Evolutionary conservation across 2,888 invertebrate species (phyloP).

Genomic region (Drosophila neotestacea): DNA sequence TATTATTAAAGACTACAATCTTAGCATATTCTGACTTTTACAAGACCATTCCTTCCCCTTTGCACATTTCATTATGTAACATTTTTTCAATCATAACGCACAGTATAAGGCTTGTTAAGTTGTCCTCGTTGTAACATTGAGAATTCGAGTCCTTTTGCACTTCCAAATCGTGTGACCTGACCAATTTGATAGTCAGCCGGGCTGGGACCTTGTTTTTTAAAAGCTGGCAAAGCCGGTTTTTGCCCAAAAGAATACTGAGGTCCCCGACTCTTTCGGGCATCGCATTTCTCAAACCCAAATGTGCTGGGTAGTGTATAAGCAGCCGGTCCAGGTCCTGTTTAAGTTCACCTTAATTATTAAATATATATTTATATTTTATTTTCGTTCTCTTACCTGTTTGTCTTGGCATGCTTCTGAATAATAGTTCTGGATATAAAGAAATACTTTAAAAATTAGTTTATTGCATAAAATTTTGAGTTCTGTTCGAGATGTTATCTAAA

Average conservation of each 20-base stretch:
- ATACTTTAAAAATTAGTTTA: background rate
- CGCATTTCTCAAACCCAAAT: conserved; percentile 49
- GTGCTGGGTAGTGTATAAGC: conserved; percentile 63
- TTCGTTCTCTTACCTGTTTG: conserved; percentile 21
- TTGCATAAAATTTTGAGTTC: conserved; percentile 30
- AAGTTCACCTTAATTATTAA: background rate
- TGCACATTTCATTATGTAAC: background rate
- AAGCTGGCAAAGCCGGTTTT: conserved; percentile 11
- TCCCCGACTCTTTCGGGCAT: conserved; percentile 41
- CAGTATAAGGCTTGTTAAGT: conserved; percentile 40
- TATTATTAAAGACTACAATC: too few relatives aligned
- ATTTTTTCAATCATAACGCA: conserved; percentile 31
- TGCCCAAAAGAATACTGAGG: conserved; percentile 58
- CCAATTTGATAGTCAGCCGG: conserved; percentile 63
- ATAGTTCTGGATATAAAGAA: conserved; percentile 1
- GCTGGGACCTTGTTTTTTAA: conserved; percentile 53
- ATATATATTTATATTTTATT: background rate
- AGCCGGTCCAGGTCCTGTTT: conserved; percentile 62
- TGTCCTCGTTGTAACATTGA: conserved; percentile 50
- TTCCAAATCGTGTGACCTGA: conserved; percentile 60
- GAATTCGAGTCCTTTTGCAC: conserved; percentile 44
- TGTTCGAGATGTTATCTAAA: conserved; percentile 32
- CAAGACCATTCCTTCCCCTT: background rate
- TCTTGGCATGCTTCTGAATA: conserved; percentile 21
- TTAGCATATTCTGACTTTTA: background rate